Base-by-base conservation (phyloP, 2,113 vertebrate species). In the Poicephalus meyeri region DNA sequence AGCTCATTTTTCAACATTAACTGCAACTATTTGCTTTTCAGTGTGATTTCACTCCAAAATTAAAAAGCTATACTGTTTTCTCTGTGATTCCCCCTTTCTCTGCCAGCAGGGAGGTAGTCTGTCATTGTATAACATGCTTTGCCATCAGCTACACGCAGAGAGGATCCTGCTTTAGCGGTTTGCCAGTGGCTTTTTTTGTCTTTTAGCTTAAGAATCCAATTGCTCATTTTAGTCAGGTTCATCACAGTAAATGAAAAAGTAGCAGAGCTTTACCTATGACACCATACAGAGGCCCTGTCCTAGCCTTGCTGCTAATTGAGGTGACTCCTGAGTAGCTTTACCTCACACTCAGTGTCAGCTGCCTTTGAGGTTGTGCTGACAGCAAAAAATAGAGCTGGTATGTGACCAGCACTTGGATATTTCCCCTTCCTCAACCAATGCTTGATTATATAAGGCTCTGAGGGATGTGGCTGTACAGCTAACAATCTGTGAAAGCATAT, bases 401-500 rank as follows among this genome's bases (percentile, higher is more conserved):
- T 79, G 76, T 66, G 83, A 93, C 69, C 65, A 81, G 72, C 31
- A 53, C 65, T 86, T 31, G 14, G 64, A 60, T 78, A 65, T 84
- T 81, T 93, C 37, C 39, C 61, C 7, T 47, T 86, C 80, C 56
- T 74, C 80, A 61, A 63, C 35, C 2, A 1, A 17, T 79, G 63
- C 37, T 53, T 94, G 60, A 84, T 95, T 89, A 46, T 58, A 26
- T 53, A 72, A 46, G 56, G 70, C 90, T 95, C 85, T 46, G 90
- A 95, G 81, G 88, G 41, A 84, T 69, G 53, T 46, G 66, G n/a
- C 63, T 84, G 61, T 79, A 65, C 77, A 69, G 11, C 60, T 71
- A 91, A 87, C 76, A 70, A 56, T 86, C 93, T 96, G 83, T 86
- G 91, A 94, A 93, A 96, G 83, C 66, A 2, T 87, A 95, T 95